Evolutionary conservation across 2,113 vertebrate genomes (phyloP), one percentile per base, ranked within the genome.

Genomic region (Prolemur simus): DNA sequence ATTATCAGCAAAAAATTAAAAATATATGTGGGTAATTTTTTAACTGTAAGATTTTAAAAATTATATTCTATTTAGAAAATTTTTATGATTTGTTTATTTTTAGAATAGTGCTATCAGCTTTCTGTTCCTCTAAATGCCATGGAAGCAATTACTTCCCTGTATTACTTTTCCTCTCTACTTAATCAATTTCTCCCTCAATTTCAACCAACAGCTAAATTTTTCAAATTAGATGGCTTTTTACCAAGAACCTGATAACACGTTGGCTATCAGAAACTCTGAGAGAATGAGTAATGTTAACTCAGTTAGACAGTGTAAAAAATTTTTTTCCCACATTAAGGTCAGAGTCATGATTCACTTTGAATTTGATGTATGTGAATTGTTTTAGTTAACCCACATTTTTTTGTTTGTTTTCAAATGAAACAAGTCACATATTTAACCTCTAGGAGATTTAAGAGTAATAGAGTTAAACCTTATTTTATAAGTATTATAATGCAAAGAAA

Each of bases 81-180:
- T 60, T 58, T 32, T 87, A 15, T 69, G 52, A 49, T 85, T 45
- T 68, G 8, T 39, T 63, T 90, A 6, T 66, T 47, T 49, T 42
- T 71, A 63, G 49, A 73, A 78, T 84, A 64, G 20, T 81, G 73
- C 0, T 71, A 63, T 42, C 66, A 73, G 77, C 29, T 78, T 80
- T 86, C 37, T 90, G 68, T 96, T 92, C 47, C 77, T 97, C 29
- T n/a, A 90, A 87, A 78, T 93, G 34, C 80, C 25, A 25, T 64
- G 25, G 37, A 87, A 74, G 25, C 39, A 83, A 3, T 93, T 90
- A 66, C 47, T 90, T 82, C 56, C 47, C 1, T 84, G 21, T 80
- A n/a, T 78, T 88, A 47, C 25, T 63, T 82, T 76, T 86, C 25
- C n/a, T 63, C 39, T 94, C 18, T 21, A 17, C n/a, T 89, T 96